Percentiles rank a stretch among this genome's conserved stretches.
Conservation (phyloP, 2,888 invertebrate genomes). For the Cremastobaeus sp. region DNA sequence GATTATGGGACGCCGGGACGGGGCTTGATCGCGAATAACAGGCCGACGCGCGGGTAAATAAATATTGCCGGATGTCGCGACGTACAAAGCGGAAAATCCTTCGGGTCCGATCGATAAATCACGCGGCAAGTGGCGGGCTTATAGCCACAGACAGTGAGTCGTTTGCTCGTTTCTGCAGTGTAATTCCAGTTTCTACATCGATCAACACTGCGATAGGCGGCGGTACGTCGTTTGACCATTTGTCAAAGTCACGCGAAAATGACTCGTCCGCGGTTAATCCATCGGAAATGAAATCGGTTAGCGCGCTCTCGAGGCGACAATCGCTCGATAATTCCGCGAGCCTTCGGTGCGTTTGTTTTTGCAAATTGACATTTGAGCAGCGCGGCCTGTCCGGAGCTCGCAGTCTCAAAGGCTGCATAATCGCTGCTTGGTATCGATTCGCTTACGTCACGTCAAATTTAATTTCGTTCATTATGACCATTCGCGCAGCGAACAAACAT, state of each 20-base stretch:
- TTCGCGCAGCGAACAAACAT: conserved; percentile 4
- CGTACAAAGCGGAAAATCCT: conserved; percentile 54
- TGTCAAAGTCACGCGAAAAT: conserved; percentile 62
- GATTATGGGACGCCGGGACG: conserved; percentile 51
- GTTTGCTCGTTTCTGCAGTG: conserved; percentile 62
- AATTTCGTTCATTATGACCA: conserved; percentile 11
- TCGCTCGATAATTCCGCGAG: conserved; percentile 39
- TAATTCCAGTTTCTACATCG: conserved; percentile 65
- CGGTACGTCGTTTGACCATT: conserved; percentile 62
- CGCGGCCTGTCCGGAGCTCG: too few species aligned
- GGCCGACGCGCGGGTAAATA: conserved; percentile 28
- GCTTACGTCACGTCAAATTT: conserved; percentile 7
- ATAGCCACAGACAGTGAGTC: conserved; percentile 56
- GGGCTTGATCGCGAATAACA: conserved; percentile 43
- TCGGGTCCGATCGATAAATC: conserved; percentile 59
- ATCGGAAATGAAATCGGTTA: conserved; percentile 55
- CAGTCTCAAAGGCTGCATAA: too few species aligned
- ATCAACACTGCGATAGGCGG: conserved; percentile 63
- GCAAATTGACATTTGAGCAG: too few species aligned
- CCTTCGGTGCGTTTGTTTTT: too few species aligned
- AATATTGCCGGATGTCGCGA: conserved; percentile 44
- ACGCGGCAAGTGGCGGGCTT: conserved; percentile 49
- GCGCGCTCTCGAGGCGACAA: conserved; percentile 43
- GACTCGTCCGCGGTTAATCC: conserved; percentile 58
- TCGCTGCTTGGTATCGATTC: conserved; percentile 3